Conservation (phyloP, 2,797 vertebrate genomes). For the Pseudotriccus pelzelni region DNA sequence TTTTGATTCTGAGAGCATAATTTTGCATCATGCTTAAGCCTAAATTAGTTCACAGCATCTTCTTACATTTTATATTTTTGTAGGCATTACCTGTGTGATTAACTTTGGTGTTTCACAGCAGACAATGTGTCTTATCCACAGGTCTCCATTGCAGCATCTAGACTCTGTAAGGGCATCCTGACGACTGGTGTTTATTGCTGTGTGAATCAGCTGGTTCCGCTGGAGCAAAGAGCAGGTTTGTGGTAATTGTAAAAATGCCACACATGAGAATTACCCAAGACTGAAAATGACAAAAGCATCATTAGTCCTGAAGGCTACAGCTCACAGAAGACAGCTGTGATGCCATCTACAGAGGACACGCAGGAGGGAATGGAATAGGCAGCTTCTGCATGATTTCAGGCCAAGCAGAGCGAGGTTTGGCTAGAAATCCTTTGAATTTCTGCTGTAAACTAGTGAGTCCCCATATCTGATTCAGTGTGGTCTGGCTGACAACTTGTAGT, state of each 20-base stretch:
- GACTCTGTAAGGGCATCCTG: neutral
- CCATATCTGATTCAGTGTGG: neutral
- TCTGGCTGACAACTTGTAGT: neutral
- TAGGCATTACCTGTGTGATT: neutral
- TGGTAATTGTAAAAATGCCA: neutral
- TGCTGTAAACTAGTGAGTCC: neutral
- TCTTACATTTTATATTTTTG: neutral
- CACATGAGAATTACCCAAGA: neutral
- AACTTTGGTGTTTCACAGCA: neutral
- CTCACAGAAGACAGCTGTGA: neutral
- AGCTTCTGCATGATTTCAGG: neutral
- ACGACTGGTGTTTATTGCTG: neutral
- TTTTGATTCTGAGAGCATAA: neutral
- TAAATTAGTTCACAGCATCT: conserved; percentile 1
- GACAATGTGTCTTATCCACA: neutral
- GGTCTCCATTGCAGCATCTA: neutral
- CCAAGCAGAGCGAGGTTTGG: neutral
- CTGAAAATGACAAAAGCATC: neutral
- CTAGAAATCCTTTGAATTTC: neutral
- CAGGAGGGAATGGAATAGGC: neutral
- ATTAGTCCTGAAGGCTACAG: neutral
- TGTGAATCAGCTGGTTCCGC: neutral
- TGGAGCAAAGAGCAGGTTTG: neutral
- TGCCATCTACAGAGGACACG: neutral
- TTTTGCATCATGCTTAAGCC: neutral